Base-by-base conservation (phyloP, 2,113 vertebrate species). In the Arenaria interpres region DNA sequence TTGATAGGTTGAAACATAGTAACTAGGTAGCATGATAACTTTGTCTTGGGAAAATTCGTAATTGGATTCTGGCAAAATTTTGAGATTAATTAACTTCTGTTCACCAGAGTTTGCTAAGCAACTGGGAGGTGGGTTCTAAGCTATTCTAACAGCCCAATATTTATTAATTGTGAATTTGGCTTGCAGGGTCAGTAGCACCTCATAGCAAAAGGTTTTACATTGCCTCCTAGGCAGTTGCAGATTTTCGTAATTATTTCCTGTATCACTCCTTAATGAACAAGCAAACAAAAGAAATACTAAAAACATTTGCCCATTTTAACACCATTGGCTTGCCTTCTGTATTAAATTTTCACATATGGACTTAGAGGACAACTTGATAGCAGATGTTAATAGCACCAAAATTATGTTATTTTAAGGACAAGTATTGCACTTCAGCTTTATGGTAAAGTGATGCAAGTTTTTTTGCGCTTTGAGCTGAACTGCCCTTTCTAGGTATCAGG, bases 41-140 rank as follows among this genome's bases (percentile, higher is more conserved):
- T 76, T 69, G 67, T 33, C 8, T 86, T 45, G 25, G 3, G 25
- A 50, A 53, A 73, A 77, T 74, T 73, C 10, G 4, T 84, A 77
- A 54, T 10, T 13, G 0, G 0, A 21, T 85, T 63, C 33, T 59
- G 0, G 0, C 17, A 60, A 20, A 56, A 60, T 50, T 82, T 43
- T n/a, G 50, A 37, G 60, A n/a, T 67, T 4, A 76, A 46, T 66
- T 90, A 62, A 59, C 8, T 48, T 88, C 43, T 60, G 17, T 59
- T 86, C 43, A 14, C 21, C 19, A 25, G 62, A 22, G 33, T 90
- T 93, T 79, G 88, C 60, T 72, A 14, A 54, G 51, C 2, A 15
- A 28, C 37, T 79, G 59, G 22, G 50, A 78, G 24, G 23, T 27
- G 51, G 68, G 53, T 54, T 67, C 71, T 91, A 62, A 79, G 46